Base-by-base conservation (phyloP, 2,113 vertebrate species). In the Percopsis transmontana region DNA sequence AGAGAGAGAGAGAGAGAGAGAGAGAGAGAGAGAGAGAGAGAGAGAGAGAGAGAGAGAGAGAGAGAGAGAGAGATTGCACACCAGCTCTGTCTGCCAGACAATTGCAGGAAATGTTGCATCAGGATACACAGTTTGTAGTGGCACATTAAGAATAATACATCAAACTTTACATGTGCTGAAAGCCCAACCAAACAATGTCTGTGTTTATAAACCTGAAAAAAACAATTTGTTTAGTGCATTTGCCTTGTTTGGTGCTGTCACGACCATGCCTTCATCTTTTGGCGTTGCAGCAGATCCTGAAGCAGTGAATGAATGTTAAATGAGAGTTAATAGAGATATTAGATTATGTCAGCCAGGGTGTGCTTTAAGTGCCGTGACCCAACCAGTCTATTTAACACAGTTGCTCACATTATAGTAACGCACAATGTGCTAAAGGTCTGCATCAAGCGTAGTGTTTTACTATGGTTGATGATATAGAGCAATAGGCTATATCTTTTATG, bases 91-190 rank as follows among this genome's bases (percentile, higher is more conserved):
- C 80, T 75, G 72, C 74, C 55, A 77, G 79, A 89, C 90, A 91
- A 91, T 89, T 59, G 85, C 85, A 90, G 90, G 90, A 92, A 90
- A 79, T 82, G 64, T 77, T 80, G 74, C 74, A 78, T 87, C 77
- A 76, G 74, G 74, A 86, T 82, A 75, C 72, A 77, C 70, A 61
- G 78, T 74, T 74, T 66, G 63, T 33, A 63, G 60, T 64, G 74
- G 48, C 14, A 56, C 79, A 83, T 80, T 60, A 68, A 68, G 44
- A 83, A 73, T 58, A 66, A 23, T 56, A 58, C 20, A 73, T 66
- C 14, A 20, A 62, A 56, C 8, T 41, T 62, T 51, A 55, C 2
- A 18, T 14, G 19, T 21, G 8, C 61, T 24, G 14, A 72, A 69
- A 59, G 53, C 44, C 19, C 44, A 41, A 12, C 16, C 14, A 63